Conservation (phyloP, 1,140 invertebrate genomes). For the Bombus superbus region DNA sequence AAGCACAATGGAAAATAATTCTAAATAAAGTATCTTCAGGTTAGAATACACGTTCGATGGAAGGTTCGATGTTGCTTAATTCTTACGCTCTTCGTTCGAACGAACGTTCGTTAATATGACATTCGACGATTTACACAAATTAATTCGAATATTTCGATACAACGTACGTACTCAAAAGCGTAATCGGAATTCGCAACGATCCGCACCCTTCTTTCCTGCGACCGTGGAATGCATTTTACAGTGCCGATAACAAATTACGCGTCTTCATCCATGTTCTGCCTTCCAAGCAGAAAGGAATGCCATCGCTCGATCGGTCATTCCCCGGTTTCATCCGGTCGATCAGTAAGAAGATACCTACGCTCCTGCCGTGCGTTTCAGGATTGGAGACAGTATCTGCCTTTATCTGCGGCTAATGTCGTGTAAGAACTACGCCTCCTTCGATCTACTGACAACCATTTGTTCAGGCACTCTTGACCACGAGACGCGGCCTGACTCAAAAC, state of each 20-base stretch:
- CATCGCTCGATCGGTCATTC: conserved; percentile 70
- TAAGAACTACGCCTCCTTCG: conserved; percentile 76
- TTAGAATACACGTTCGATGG: neutral
- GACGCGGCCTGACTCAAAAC: conserved; percentile 9
- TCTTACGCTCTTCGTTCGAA: neutral
- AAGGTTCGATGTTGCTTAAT: neutral
- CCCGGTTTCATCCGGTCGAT: conserved; percentile 62
- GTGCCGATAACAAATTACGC: conserved; percentile 70
- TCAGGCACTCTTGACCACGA: conserved; percentile 29
- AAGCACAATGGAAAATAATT: too few species aligned
- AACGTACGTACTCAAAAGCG: neutral
- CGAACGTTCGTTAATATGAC: neutral
- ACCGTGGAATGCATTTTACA: conserved; percentile 41
- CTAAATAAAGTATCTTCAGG: too few species aligned
- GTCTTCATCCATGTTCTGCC: conserved; percentile 55
- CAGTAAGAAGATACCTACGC: conserved; percentile 71
- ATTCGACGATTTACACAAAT: neutral
- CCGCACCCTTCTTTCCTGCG: neutral
- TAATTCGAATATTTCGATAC: neutral
- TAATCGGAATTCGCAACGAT: conserved; percentile 23
- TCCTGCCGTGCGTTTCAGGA: conserved; percentile 73
- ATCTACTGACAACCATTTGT: conserved; percentile 67
- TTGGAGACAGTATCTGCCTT: conserved; percentile 78
- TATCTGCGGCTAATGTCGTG: conserved; percentile 80
- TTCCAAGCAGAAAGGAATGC: conserved; percentile 63